These are phyloP conservation scores for Allobates femoralis DNA, from an alignment of 2,797 vertebrate species.

Conservation along the genomic window DNA sequence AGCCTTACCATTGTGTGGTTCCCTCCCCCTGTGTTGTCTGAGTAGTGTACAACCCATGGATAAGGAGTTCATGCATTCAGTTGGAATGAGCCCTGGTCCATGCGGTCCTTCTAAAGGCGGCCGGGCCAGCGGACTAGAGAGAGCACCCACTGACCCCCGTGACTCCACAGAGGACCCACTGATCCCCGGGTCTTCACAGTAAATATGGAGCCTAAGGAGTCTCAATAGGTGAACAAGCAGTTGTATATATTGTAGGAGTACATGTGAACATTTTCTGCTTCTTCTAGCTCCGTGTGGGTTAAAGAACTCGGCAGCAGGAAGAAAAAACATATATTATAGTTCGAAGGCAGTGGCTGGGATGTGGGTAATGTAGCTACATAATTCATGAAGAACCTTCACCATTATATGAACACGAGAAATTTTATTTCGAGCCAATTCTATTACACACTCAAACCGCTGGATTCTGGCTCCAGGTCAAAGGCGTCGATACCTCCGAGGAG, in stretches of 20 bases:
- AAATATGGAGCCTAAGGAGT: background rate
- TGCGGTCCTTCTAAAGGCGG: no score
- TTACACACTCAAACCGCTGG: background rate
- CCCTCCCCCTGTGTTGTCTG: no score
- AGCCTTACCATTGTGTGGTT: no score
- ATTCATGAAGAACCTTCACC: constrained; percentile 32
- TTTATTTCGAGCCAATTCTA: background rate
- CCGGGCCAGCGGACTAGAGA: no score
- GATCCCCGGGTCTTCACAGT: no score
- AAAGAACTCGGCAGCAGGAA: background rate
- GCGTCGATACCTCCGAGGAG: background rate
- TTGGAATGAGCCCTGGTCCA: no score
- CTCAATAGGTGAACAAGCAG: background rate
- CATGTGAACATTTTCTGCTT: no score
- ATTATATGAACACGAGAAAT: constrained; percentile 12
- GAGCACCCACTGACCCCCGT: no score
- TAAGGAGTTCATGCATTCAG: no score
- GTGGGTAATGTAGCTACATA: constrained; percentile 16
- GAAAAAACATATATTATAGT: constrained; percentile 2
- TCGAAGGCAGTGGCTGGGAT: background rate
- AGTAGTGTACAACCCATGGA: no score
- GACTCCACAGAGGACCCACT: no score
- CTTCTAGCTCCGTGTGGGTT: background rate
- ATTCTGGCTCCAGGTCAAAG: constrained; percentile 5
- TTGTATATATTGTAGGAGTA: no score